Evolutionary conservation across 1,140 invertebrate species (phyloP).

Genomic region (Drosophila albomicans): DNA sequence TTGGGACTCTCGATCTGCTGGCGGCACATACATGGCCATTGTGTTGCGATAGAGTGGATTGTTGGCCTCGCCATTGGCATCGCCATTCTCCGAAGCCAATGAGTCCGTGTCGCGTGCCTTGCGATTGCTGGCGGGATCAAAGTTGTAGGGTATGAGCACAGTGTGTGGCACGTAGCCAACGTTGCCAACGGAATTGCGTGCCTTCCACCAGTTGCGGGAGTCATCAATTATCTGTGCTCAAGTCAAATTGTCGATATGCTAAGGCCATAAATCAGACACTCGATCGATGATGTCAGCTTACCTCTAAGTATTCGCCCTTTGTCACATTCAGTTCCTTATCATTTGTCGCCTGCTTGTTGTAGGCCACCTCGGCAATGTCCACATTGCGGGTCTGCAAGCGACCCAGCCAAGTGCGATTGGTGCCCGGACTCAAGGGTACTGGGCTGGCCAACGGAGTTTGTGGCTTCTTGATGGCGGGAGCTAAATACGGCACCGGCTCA

Average conservation of each 20-base stretch:
- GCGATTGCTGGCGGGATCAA: conserved; percentile 56
- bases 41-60: conserved; percentile 71
- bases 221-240: conserved; percentile 93
- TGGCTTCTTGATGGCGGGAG: conserved; percentile 60
- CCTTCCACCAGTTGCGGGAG: conserved; percentile 99
- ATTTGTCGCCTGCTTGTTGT: conserved; percentile 96
- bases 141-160: conserved; percentile 91
- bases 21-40: conserved; percentile 59
- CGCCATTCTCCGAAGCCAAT: conserved; percentile 60
- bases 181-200: conserved; percentile 93
- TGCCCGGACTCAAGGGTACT: conserved; percentile 52
- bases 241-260: conserved; percentile 2
- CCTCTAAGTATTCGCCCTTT: conserved; percentile 97
- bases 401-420: conserved; percentile 70
- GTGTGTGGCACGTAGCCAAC: conserved; percentile 98
- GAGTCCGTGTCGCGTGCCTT: conserved; percentile 70
- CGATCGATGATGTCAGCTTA: conserved; percentile 81
- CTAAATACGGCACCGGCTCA: conserved; percentile 70
- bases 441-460: conserved; percentile 17
- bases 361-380: conserved; percentile 89
- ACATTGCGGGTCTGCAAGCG: conserved; percentile 76
- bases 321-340: conserved; percentile 98
- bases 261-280: conserved; percentile 1
- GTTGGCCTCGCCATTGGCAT: conserved; percentile 31
- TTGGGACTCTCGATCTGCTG: conserved; percentile 55